Conservation (phyloP, 2,888 invertebrate species). For the Mythimna ferrago region DNA sequence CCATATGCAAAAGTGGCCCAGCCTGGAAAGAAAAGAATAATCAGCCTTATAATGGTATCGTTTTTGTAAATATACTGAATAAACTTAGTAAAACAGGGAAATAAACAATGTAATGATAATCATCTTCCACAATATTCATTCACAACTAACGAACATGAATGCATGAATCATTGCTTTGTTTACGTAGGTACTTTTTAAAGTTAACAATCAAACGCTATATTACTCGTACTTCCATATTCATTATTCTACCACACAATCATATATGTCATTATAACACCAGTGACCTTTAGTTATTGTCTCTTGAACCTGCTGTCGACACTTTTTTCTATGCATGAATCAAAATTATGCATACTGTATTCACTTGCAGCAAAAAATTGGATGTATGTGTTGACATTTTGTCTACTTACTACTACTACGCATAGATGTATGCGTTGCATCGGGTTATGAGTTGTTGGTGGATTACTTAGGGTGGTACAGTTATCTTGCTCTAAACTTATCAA, state of each 20-base stretch:
- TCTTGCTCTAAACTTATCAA: not conserved
- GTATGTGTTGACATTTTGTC: constrained; percentile 11
- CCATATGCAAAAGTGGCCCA: no score
- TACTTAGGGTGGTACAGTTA: no score
- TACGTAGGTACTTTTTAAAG: constrained; percentile 9
- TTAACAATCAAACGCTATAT: constrained; percentile 6
- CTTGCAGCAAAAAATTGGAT: constrained; percentile 35
- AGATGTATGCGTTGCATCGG: constrained; percentile 2
- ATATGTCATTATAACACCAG: constrained; percentile 24
- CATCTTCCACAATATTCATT: constrained; percentile 2
- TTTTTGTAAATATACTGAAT: not conserved
- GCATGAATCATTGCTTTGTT: constrained; percentile 23
- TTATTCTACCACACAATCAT: constrained; percentile 15
- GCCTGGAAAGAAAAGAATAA: no score
- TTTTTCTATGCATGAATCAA: constrained; percentile 68
- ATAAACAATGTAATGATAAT: not conserved
- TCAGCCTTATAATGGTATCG: no score
- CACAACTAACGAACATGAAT: constrained; percentile 1
- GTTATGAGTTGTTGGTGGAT: not conserved
- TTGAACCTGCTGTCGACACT: constrained; percentile 65
- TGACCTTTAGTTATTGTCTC: constrained; percentile 48
- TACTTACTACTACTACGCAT: not conserved
- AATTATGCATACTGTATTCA: constrained; percentile 76
- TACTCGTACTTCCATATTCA: not conserved
- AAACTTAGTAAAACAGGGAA: not conserved